Evolutionary conservation across 2,888 invertebrate species (phyloP).

Genomic region (Tethea ocularis): DNA sequence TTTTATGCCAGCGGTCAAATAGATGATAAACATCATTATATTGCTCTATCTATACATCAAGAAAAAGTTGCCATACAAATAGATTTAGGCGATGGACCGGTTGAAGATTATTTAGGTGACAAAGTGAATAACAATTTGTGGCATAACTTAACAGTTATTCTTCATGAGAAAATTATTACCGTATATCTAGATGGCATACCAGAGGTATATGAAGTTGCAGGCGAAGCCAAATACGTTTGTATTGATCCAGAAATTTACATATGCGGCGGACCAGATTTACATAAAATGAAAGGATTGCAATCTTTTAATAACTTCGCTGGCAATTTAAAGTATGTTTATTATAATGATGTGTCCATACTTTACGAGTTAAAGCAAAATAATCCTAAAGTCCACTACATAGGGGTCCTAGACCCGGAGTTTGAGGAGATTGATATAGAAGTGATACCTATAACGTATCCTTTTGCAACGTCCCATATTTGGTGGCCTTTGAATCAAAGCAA

Average conservation of each 20-base stretch:
- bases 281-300: constrained; percentile 91
- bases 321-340: constrained; percentile 95
- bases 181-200: constrained; percentile 90
- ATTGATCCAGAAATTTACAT: constrained; percentile 98
- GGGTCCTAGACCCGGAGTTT: constrained; percentile 92
- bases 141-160: constrained; percentile 95
- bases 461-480: constrained; percentile 95
- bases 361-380: constrained; percentile 93
- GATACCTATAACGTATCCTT: constrained; percentile 95
- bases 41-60: constrained; percentile 93
- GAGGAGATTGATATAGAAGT: constrained; percentile 93
- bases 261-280: constrained; percentile 93
- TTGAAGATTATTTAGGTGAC: constrained; percentile 87
- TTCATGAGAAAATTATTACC: constrained; percentile 88
- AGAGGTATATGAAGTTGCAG: constrained; percentile 88
- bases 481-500: constrained; percentile 91
- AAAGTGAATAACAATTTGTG: constrained; percentile 90
- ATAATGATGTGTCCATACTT: constrained; percentile 95
- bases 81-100: constrained; percentile 92
- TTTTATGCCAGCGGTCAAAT: constrained; percentile 97
- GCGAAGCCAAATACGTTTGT: constrained; percentile 87
- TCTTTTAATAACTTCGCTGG: constrained; percentile 95
- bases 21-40: constrained; percentile 93
- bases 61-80: constrained; percentile 93
- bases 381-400: constrained; percentile 92